Percentiles rank a stretch among this genome's conserved stretches.
These are phyloP conservation scores for Acrocephalus kingi DNA, from an alignment of 2,113 vertebrate genomes.

Conservation along the genomic window DNA sequence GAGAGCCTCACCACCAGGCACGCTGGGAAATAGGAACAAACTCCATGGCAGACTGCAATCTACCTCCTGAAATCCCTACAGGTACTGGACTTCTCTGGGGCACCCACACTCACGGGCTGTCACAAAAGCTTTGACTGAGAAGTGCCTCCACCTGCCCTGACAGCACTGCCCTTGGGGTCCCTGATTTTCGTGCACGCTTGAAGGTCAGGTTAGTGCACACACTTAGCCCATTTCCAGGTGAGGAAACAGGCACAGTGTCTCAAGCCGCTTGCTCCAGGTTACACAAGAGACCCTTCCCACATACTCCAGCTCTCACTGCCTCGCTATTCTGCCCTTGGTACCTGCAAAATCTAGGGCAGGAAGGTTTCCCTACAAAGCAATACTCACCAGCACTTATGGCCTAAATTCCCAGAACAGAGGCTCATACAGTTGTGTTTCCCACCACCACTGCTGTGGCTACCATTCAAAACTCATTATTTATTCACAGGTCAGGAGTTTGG, in stretches of 20 bases:
- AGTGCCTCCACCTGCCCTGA: neutral
- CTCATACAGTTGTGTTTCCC: neutral
- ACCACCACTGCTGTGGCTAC: neutral
- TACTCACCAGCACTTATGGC: neutral
- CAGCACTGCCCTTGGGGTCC: neutral
- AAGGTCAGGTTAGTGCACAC: neutral
- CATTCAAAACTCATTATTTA: neutral
- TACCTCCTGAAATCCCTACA: neutral
- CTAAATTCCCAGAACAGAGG: neutral
- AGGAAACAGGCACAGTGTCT: neutral
- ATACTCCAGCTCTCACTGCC: neutral
- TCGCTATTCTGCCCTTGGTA: fast-evolving
- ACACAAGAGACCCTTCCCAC: fast-evolving
- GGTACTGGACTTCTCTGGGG: neutral
- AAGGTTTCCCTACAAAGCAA: neutral
- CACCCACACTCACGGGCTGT: neutral
- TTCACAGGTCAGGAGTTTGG: neutral
- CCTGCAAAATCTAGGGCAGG: neutral
- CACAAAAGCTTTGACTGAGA: neutral
- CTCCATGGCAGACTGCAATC: neutral
- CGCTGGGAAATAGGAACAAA: neutral
- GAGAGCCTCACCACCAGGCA: neutral
- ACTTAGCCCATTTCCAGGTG: neutral
- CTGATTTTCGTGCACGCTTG: neutral
- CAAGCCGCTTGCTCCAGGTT: neutral